Evolutionary conservation across 2,113 vertebrate species (phyloP).

Genomic region (Phoxinus phoxinus): DNA sequence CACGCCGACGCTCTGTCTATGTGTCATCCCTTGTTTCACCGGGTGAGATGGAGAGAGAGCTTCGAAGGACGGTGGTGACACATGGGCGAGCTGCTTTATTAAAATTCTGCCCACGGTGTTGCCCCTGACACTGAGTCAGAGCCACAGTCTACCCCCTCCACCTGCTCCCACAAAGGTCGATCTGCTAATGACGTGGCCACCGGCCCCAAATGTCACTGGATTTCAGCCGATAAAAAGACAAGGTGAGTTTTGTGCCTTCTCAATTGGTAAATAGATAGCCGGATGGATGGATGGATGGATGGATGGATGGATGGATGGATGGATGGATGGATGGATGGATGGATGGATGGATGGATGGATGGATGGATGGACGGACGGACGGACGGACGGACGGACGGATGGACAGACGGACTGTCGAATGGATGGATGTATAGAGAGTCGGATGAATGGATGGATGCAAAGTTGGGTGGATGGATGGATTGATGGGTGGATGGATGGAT

Average conservation of each 20-base stretch:
- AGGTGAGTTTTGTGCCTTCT: constrained; percentile 10
- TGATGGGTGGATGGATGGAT: no score
- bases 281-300: no score
- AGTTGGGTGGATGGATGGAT: no score
- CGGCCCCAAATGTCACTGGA: constrained; percentile 50
- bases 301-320: no score
- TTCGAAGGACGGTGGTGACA: constrained; percentile 42
- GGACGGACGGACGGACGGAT: no score
- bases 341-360: no score
- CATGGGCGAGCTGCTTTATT: constrained; percentile 54
- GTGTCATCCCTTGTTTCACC: constrained; percentile 39
- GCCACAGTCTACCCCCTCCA: constrained; percentile 45
- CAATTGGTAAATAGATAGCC: background rate
- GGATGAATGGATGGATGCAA: rapidly evolving
- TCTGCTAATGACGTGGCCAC: constrained; percentile 53
- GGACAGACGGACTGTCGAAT: no score
- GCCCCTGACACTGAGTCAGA: constrained; percentile 58
- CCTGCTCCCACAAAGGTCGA: constrained; percentile 56
- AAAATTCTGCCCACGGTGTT: constrained; percentile 55
- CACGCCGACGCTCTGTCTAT: constrained; percentile 38
- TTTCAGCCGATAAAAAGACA: constrained; percentile 45
- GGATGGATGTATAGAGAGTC: no score
- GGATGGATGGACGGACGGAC: no score
- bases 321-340: no score
- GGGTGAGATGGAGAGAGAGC: constrained; percentile 39